Evolutionary conservation across 2,797 vertebrate species (phyloP), one percentile per base, ranked within the genome.

Genomic region (Thamnophis elegans): DNA sequence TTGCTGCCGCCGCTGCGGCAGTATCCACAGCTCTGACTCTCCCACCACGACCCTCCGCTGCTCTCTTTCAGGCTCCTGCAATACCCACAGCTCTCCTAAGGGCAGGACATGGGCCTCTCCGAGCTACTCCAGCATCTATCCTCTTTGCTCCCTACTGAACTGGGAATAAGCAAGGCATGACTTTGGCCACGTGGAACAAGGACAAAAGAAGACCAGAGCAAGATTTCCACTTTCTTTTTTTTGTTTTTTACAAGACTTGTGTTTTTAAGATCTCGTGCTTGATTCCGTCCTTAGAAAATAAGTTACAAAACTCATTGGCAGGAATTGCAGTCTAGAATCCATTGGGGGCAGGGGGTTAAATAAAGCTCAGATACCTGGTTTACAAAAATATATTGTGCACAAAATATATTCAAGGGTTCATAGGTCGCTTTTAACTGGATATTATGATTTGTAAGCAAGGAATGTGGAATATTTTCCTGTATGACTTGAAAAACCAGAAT

Each of bases 401-500:
- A 93, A 94, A 92, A 32, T 89, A 94, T 86, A 90, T 93, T 93
- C 93, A 93, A 96, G 90, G 51, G 91, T 93, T 96, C 93, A 92
- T 88, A 32, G 51, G 51, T 96, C 94, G 95, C 93, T 91, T 94
- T 93, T 25, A 62, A 88, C 93, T 93, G 89, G 94, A 73, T 96
- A 28, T 78, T 36, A 89, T 94, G 89, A 97, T 96, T 96, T 96
- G 95, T 94, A 95, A 97, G 96, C 92, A 95, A 97, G 90, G 73
- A 97, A 95, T 94, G 0, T 94, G 96, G 97, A 97, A 96, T 98
- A 96, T 97, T 97, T 97, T 99, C 98, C 99, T 99, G 78, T 97
- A 96, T 97, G 98, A 99, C 98, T 99, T 99, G 99, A 99, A 98
- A 82, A 98, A 97, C 97, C 97, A 97, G 97, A 96, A 97, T 99